Evolutionary conservation across 2,888 invertebrate genomes (phyloP).

Genomic region (Theodoxus fluviatilis): DNA sequence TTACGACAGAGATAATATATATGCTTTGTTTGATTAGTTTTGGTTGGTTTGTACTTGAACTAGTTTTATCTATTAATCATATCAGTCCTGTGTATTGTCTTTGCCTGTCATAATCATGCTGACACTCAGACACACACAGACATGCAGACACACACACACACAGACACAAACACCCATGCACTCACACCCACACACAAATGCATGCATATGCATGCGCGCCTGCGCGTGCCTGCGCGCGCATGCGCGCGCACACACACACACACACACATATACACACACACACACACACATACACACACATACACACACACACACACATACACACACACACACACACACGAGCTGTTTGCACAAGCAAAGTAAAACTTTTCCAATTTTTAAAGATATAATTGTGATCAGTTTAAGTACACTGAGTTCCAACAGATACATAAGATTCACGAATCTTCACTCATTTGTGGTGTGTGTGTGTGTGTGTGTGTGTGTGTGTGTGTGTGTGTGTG

Average conservation of each 20-base stretch:
- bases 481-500: too few species aligned
- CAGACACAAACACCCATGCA: not conserved
- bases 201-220: not conserved
- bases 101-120: not conserved
- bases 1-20: not conserved
- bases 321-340: too few species aligned
- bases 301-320: too few species aligned
- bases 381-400: too few species aligned
- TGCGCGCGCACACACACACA: not conserved
- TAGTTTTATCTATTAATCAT: constrained; percentile 3
- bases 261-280: constrained; percentile 11
- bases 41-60: not conserved
- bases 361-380: too few species aligned
- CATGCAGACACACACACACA: not conserved
- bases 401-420: too few species aligned
- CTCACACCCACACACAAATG: not conserved
- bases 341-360: too few species aligned
- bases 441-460: too few species aligned
- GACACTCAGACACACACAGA: not conserved
- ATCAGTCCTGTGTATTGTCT: too few species aligned
- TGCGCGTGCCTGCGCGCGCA: not conserved
- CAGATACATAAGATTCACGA: too few species aligned
- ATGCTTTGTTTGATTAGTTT: not conserved
- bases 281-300: too few species aligned
- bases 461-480: too few species aligned